Conservation (phyloP, 2,797 vertebrate species). For the Acanthurus lineatus region DNA sequence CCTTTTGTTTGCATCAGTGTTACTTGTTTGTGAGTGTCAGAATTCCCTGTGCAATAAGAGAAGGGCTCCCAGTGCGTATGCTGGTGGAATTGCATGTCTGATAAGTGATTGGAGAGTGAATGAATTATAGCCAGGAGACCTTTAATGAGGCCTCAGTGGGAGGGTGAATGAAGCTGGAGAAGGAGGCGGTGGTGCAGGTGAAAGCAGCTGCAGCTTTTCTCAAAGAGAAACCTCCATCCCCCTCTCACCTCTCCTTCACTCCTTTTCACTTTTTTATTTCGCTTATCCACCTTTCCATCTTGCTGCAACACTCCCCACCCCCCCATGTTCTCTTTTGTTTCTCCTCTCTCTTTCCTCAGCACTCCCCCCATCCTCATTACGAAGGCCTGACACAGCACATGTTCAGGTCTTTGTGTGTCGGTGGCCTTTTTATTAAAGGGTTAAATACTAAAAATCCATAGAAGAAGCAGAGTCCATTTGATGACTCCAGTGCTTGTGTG, state of each 20-base stretch:
- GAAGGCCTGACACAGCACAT: constrained; percentile 72
- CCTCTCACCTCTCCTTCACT: not conserved
- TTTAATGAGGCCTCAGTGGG: constrained; percentile 77
- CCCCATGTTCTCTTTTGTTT: constrained; percentile 23
- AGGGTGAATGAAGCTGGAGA: constrained; percentile 7
- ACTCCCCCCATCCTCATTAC: constrained; percentile 58
- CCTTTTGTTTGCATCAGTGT: not conserved
- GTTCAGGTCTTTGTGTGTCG: constrained; percentile 65
- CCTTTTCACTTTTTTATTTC: constrained; percentile 52
- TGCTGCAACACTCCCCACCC: not conserved
- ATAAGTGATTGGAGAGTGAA: constrained; percentile 78
- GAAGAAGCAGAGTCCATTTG: constrained; percentile 42
- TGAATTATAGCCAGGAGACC: constrained; percentile 79
- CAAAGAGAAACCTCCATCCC: constrained; percentile 44
- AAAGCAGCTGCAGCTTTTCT: constrained; percentile 72
- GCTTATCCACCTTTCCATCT: constrained; percentile 49
- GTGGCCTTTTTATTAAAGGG: constrained; percentile 61
- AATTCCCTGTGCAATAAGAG: constrained; percentile 56
- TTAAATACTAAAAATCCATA: constrained; percentile 69
- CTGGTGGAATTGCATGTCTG: constrained; percentile 47
- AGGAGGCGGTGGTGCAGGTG: constrained; percentile 68
- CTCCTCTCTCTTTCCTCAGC: constrained; percentile 16
- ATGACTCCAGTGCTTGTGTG: constrained; percentile 17
- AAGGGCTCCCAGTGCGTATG: constrained; percentile 34
- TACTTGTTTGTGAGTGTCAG: constrained; percentile 38